Conservation (phyloP, 2,888 invertebrate species). For the Ganaspis brasiliensis region DNA sequence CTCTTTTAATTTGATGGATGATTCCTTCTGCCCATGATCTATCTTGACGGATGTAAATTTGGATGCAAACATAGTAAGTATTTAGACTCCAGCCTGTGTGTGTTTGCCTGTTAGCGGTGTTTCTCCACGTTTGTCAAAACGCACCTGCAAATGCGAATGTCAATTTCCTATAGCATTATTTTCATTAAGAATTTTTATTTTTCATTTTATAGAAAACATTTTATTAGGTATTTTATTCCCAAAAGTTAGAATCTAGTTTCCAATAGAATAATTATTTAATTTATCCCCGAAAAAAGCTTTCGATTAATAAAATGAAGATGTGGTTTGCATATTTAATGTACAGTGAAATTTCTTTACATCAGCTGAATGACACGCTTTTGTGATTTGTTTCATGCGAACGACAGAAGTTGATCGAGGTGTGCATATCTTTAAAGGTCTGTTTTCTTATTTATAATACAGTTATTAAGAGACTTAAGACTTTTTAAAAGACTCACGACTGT, state of each 20-base stretch:
- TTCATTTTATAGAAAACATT: too few species aligned
- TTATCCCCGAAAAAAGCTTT: background rate
- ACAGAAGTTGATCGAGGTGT: constrained; percentile 97
- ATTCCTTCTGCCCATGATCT: constrained; percentile 76
- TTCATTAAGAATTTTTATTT: background rate
- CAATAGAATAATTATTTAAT: too few species aligned
- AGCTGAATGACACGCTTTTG: constrained; percentile 80
- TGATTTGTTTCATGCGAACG: constrained; percentile 84
- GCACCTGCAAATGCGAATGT: constrained; percentile 47
- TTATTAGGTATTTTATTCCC: too few species aligned
- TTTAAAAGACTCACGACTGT: constrained; percentile 36
- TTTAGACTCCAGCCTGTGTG: constrained; percentile 64
- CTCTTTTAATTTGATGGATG: constrained; percentile 78
- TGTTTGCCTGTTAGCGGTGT: constrained; percentile 47
- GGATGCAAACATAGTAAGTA: constrained; percentile 79
- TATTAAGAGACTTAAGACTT: constrained; percentile 39
- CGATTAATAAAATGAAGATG: too few species aligned
- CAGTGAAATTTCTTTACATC: constrained; percentile 57
- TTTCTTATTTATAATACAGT: constrained; percentile 63
- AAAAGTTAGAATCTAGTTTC: too few species aligned
- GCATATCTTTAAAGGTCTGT: constrained; percentile 95
- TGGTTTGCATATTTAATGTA: constrained; percentile 32
- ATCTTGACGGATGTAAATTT: constrained; percentile 72
- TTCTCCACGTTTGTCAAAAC: constrained; percentile 42
- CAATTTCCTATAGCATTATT: background rate